Evolutionary conservation across 2,888 invertebrate genomes (phyloP), one percentile per base, ranked within the genome.

Genomic region (Antheraea yamamai): DNA sequence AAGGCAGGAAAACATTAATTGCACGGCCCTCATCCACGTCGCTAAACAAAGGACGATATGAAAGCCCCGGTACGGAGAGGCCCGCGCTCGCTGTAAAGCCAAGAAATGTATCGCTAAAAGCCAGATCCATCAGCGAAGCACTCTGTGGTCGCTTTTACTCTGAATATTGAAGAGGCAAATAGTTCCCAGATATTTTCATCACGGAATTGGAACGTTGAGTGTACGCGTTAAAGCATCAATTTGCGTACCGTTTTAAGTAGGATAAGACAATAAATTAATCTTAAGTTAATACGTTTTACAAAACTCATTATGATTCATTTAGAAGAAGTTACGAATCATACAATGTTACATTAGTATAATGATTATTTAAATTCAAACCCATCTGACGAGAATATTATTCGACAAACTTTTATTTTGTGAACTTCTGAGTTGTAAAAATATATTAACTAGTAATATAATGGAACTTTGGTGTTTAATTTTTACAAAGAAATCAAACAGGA

Each of bases 31-130:
- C 84, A 81, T 85, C 79, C 77, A 78, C 82, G 81, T 79, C 79
- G 80, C 81, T 85, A 85, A 85, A 89, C 88, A 89, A 89, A 87
- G 86, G 81, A 79, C 77, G 75, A 74, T 81, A 82, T 83, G 83
- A 85, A 84, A 84, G 83, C 82, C 64, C 76, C 35, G 70, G 52
- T 55, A 70, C 39, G 20, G 73, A 76, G 76, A 73, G 76, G 74
- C 78, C 73, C 77, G 75, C 77, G 72, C 52, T 52, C 73, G 64
- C 64, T 76, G 74, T 73, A 68, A 74, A 76, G 76, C 73, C 74
- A 76, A 76, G 73, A 76, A 75, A 78, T 61, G 75, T 75, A 68
- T 71, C 66, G 77, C 78, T 79, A 76, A 77, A 77, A 79, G 78
- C 77, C 73, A 76, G 64, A 77, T 76, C 78, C 78, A 79, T 79